Conservation (phyloP, 2,113 vertebrate genomes). For the Acrocephalus kingi region DNA sequence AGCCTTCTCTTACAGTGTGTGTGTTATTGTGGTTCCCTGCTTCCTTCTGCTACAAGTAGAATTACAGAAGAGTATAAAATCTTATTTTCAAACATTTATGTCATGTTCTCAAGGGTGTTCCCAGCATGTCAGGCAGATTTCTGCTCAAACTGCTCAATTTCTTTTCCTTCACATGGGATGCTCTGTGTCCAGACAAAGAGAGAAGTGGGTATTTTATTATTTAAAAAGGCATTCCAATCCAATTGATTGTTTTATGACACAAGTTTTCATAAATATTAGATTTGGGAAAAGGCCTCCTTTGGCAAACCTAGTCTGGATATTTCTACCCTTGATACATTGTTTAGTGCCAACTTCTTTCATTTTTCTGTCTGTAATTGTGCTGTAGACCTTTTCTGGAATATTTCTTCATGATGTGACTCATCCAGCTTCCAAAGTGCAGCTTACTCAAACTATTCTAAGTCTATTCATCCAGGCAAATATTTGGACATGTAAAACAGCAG, state of each 20-base stretch:
- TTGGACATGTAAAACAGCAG: constrained; percentile 42
- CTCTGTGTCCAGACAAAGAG: background rate
- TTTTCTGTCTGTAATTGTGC: background rate
- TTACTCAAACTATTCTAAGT: constrained; percentile 36
- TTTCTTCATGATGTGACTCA: background rate
- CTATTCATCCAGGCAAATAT: constrained; percentile 66
- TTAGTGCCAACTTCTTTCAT: background rate
- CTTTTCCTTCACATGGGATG: background rate
- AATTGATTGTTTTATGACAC: background rate
- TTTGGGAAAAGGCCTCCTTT: background rate
- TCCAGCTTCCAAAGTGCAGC: background rate
- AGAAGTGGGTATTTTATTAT: background rate
- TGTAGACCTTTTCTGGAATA: background rate
- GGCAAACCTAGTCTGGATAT: background rate
- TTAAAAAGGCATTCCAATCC: background rate
- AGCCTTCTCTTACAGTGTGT: background rate
- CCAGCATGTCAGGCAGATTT: background rate
- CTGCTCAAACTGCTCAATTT: background rate
- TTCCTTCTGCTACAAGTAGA: background rate
- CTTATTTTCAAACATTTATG: background rate
- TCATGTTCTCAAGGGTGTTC: background rate
- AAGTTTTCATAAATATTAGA: background rate
- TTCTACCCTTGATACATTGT: background rate
- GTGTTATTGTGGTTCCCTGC: background rate
- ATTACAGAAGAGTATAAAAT: background rate